Base-by-base conservation (phyloP, 2,113 vertebrate species). In the Trematomus loennbergii region DNA sequence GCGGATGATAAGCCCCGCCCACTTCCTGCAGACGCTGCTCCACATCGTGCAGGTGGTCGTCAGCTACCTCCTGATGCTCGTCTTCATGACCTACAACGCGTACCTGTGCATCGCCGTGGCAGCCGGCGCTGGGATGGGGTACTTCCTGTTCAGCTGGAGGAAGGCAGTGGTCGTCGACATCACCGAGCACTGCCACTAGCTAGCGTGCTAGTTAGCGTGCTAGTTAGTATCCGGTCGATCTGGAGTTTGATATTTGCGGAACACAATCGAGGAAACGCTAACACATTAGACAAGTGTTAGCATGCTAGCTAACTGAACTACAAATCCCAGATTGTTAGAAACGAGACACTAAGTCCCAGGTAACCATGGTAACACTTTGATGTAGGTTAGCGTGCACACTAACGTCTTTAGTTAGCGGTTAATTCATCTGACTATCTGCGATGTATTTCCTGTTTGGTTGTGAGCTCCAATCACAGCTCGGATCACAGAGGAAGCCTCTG, bases 51-150 rank as follows among this genome's bases (percentile, higher is more conserved):
- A 99, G 52, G 98, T 99, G 36, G 97, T 98, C 70, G 92, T 98
- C 93, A 99, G 97, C 93, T 99, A 99, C 91, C 96, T 99, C 87
- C 96, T 99, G 69, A 99, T 99, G n/a, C n/a, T n/a, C 43, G 93
- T 99, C 93, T 99, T 99, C 94, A 99, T 99, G 98, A 99, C 97
- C 5, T 99, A 99, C 96, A 99, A 99, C 0, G 98, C 95, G 2
- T 99, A 97, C 95, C 96, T 99, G 17, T 99, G 98, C 94, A 98
- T 99, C 3, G 97, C 98, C 0, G 97, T 98, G 86, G 97, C 97
- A 0, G 90, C 93, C 0, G 98, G 98, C 0, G 97, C 98, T 0
- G 98, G 98, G 16, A 95, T 92, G 0, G 98, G 98, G 3, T 99
- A 99, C 89, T 99, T 99, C 91, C 92, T 99, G 90, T 99, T 99